A percentile compares a stretch with the other conserved stretches of the same genome.
Conservation (phyloP, 2,797 vertebrate genomes). For the Buceros bicornis region DNA sequence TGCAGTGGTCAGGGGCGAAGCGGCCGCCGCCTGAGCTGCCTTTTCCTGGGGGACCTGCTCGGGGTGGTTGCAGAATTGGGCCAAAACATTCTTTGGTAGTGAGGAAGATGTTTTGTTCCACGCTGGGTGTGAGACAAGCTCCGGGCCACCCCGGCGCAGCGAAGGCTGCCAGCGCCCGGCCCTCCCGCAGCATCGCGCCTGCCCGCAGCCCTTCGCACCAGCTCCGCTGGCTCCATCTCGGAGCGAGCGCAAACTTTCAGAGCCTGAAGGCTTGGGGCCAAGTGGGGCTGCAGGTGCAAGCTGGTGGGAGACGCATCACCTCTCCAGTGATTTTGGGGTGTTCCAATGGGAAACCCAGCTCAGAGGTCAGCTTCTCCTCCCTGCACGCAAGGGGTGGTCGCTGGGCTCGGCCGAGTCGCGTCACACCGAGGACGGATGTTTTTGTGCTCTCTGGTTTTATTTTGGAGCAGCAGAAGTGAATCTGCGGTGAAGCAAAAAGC, state of each 20-base stretch:
- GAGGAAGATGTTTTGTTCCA: slow-evolving; percentile 46
- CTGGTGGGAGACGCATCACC: background rate
- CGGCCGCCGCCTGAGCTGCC: background rate
- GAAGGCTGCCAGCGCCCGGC: background rate
- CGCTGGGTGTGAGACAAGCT: background rate
- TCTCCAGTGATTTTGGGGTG: background rate
- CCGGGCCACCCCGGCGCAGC: background rate
- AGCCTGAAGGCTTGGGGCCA: background rate
- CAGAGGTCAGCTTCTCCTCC: no score
- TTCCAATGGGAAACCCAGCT: background rate
- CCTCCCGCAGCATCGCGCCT: background rate
- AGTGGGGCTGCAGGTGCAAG: fast-evolving
- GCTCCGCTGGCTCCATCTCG: background rate
- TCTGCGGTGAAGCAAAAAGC: background rate
- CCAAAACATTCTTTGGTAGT: slow-evolving; percentile 63
- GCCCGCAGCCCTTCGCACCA: background rate
- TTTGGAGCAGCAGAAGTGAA: background rate
- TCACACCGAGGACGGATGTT: background rate
- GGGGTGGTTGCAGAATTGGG: background rate
- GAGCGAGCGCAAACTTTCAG: fast-evolving
- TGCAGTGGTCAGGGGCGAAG: fast-evolving
- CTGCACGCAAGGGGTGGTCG: background rate
- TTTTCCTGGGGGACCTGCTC: background rate
- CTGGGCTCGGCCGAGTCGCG: background rate
- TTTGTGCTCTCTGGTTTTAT: slow-evolving; percentile 50